A percentile compares a stretch with the other conserved stretches of the same genome.
Evolutionary conservation across 2,888 invertebrate genomes (phyloP).

Genomic region (Drosophila barbarae): DNA sequence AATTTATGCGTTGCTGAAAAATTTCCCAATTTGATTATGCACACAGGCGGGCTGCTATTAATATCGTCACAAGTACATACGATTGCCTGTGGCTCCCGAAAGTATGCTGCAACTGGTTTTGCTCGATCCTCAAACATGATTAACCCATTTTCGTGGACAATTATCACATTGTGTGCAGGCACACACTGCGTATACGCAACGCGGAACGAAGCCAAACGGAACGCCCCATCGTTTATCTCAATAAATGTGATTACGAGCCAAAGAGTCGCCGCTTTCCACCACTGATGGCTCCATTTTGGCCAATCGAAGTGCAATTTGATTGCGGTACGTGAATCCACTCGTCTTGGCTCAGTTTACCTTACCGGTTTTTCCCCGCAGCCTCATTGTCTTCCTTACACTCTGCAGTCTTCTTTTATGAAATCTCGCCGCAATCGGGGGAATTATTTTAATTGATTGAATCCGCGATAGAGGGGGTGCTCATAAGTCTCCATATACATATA

Average conservation of each 20-base stretch:
- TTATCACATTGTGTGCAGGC: conserved; percentile 41
- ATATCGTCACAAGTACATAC: conserved; percentile 2
- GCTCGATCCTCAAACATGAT: conserved; percentile 18
- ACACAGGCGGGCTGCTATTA: background rate
- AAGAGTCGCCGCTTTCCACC: conserved; percentile 41
- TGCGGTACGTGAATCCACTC: conserved; percentile 56
- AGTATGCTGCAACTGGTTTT: conserved; percentile 15
- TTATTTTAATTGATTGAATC: conserved; percentile 72
- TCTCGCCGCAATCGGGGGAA: conserved; percentile 67
- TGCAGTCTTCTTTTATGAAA: conserved; percentile 45
- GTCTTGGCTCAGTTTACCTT: conserved; percentile 24
- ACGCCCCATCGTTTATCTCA: conserved; percentile 49
- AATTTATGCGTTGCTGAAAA: conserved; percentile 27
- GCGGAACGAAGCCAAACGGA: conserved; percentile 20
- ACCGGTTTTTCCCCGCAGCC: conserved; percentile 15
- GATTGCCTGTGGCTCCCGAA: conserved; percentile 12
- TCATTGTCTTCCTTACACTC: conserved; percentile 57
- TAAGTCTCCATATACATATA: background rate
- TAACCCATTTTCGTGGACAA: conserved; percentile 40
- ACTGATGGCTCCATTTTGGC: conserved; percentile 65
- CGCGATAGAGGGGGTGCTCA: conserved; percentile 30
- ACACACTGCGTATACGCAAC: conserved; percentile 44
- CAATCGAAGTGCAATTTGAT: conserved; percentile 62
- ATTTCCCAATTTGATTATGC: conserved; percentile 21
- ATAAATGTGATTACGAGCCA: conserved; percentile 44